These are phyloP conservation scores for Microvelia longipes DNA, from an alignment of 1,140 invertebrate species.

Conservation along the genomic window DNA sequence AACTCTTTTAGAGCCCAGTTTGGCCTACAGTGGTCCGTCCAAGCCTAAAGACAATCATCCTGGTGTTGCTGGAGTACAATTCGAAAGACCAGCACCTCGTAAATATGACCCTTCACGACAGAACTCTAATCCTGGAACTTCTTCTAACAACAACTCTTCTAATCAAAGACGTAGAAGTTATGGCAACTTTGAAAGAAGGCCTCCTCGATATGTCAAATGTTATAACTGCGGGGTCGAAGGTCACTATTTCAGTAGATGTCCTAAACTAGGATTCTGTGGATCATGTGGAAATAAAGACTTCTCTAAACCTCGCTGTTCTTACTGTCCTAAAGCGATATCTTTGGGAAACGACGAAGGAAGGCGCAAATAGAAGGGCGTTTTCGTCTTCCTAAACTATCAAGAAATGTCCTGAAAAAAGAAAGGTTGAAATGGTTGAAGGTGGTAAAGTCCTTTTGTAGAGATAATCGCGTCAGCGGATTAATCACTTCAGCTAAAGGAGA, in stretches of 20 bases:
- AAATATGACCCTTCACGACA: background rate
- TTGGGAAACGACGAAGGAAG: background rate
- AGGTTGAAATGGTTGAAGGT: background rate
- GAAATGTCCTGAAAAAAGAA: background rate
- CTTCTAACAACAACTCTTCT: background rate
- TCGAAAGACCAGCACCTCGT: background rate
- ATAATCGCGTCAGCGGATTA: background rate
- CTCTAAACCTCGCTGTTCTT: background rate
- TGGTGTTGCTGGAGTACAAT: background rate
- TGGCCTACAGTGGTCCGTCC: background rate
- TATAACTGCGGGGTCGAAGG: background rate
- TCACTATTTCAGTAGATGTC: background rate
- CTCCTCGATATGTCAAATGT: too few species aligned
- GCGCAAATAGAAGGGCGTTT: background rate
- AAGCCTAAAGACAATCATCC: background rate
- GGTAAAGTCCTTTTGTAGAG: background rate
- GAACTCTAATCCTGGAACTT: background rate
- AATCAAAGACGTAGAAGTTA: background rate
- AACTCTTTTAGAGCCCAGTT: background rate
- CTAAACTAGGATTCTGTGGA: background rate
- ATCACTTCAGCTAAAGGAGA: background rate
- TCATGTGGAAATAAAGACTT: background rate
- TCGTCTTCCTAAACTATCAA: background rate
- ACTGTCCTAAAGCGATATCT: background rate
- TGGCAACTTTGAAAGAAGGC: too few species aligned